Conservation (phyloP, 2,113 vertebrate genomes). For the Macrotis lagotis region DNA sequence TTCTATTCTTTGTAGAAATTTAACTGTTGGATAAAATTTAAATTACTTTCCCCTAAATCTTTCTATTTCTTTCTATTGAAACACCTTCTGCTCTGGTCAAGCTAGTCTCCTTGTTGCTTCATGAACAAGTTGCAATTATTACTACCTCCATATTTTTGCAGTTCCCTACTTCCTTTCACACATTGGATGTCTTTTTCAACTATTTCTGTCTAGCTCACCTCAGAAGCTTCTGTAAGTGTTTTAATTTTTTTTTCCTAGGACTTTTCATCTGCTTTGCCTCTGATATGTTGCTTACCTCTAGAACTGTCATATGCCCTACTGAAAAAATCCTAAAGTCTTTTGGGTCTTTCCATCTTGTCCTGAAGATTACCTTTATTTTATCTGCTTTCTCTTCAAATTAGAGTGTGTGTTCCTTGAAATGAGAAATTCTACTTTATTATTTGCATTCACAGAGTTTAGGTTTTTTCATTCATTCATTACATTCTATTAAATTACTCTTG, state of each 20-base stretch:
- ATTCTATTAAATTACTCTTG: not conserved
- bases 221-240: not conserved
- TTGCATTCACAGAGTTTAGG: not conserved
- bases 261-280: not conserved
- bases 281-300: not conserved
- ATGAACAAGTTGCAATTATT: not conserved
- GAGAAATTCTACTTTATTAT: not conserved
- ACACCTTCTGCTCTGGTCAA: not conserved
- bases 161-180: not conserved
- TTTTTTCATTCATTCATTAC: not conserved
- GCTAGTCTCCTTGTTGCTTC: not conserved
- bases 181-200: not conserved
- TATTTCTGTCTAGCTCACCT: not conserved
- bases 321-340: not conserved
- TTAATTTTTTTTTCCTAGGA: not conserved
- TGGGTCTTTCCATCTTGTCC: not conserved
- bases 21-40: conserved; percentile 22
- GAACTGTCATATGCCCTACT: not conserved
- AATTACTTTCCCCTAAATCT: conserved; percentile 36
- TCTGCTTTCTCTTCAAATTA: not conserved
- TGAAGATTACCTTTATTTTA: not conserved
- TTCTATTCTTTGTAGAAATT: conserved; percentile 20
- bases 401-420: not conserved
- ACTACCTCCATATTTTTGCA: not conserved
- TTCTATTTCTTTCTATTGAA: conserved; percentile 39